Percentiles rank a stretch among this genome's conserved stretches.
Conservation (phyloP, 2,888 invertebrate genomes). For the Stenodera caucasica region DNA sequence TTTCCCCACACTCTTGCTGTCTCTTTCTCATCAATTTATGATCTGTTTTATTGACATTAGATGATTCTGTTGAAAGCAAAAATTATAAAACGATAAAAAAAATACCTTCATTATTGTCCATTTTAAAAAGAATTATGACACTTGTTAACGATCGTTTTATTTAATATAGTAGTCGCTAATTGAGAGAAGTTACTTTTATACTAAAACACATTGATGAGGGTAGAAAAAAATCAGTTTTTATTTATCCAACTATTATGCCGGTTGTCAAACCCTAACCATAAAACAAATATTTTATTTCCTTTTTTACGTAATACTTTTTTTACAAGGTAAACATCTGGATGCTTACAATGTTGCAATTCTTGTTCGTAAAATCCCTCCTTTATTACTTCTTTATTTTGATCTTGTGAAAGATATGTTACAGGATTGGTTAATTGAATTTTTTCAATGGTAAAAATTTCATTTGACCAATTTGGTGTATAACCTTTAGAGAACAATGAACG, state of each 20-base stretch:
- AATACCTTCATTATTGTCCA: no score
- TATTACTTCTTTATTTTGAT: constrained; percentile 34
- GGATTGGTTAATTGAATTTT: constrained; percentile 42
- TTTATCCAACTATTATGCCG: background rate
- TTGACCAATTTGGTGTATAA: constrained; percentile 46
- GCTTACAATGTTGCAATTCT: constrained; percentile 42
- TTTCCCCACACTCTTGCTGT: no score
- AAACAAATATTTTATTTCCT: constrained; percentile 36
- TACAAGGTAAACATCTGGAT: constrained; percentile 44
- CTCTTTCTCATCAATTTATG: no score
- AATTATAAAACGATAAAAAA: no score
- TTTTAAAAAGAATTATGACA: no score
- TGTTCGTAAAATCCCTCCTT: constrained; percentile 39
- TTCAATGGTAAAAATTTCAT: constrained; percentile 45
- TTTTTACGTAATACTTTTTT: constrained; percentile 41
- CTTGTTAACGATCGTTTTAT: no score
- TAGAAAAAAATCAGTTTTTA: background rate
- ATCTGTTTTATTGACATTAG: no score
- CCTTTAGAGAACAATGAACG: constrained; percentile 46
- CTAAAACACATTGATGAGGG: no score
- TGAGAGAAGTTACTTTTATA: background rate
- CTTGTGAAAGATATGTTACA: constrained; percentile 40
- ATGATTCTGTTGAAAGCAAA: no score
- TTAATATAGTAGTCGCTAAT: background rate
- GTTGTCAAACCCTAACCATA: constrained; percentile 34